Evolutionary conservation across 2,113 vertebrate genomes (phyloP).

Genomic region (Lates calcarifer): DNA sequence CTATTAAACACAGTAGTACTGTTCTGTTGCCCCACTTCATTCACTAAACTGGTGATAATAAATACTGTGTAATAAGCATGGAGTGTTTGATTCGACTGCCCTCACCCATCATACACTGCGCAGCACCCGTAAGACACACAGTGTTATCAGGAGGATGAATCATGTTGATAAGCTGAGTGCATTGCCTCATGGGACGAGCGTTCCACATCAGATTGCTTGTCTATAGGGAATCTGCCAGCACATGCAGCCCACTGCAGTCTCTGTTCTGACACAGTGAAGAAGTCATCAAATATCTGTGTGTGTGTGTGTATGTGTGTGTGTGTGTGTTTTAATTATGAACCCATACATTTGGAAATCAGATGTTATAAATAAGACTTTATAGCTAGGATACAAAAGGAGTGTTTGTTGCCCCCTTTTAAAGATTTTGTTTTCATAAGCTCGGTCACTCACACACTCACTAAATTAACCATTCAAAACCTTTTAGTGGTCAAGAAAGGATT

Average conservation of each 20-base stretch:
- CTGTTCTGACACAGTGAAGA: neutral
- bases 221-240: conserved; percentile 30
- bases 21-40: neutral
- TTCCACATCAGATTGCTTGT: conserved; percentile 44
- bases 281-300: conserved; percentile 23
- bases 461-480: conserved; percentile 17
- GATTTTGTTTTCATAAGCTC: neutral
- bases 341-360: neutral
- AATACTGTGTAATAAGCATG: neutral
- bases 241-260: conserved; percentile 25
- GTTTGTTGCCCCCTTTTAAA: neutral
- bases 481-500: conserved; percentile 4
- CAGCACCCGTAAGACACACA: conserved; percentile 27
- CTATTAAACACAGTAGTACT: neutral
- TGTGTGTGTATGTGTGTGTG: neutral
- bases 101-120: conserved; percentile 38
- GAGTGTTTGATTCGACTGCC: no score
- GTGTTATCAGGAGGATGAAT: conserved; percentile 67
- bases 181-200: conserved; percentile 48
- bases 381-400: neutral
- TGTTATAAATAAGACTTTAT: neutral
- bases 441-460: no score
- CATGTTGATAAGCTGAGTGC: conserved; percentile 68
- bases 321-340: neutral
- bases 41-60: neutral